Evolutionary conservation across 1,140 invertebrate species (phyloP).

Genomic region (Andrena cerasifolii): DNA sequence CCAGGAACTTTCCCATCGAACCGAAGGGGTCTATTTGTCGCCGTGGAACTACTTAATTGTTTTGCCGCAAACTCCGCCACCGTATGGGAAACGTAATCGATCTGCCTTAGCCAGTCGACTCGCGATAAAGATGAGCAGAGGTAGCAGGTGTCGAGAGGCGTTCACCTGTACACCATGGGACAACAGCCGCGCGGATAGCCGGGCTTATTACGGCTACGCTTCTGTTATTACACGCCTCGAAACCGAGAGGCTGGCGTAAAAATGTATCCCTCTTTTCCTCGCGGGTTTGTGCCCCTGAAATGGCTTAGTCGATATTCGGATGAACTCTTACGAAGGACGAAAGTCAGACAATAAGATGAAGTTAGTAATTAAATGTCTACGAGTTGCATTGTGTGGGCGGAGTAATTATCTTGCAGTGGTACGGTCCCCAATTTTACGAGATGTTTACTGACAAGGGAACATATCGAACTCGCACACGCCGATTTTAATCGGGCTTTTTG

Average conservation of each 20-base stretch:
- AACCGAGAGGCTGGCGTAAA: slow-evolving; percentile 3
- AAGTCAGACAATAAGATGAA: background rate
- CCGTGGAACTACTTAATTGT: background rate
- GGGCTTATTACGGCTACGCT: slow-evolving; percentile 43
- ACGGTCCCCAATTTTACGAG: no score
- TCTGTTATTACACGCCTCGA: slow-evolving; percentile 25
- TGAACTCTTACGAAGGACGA: background rate
- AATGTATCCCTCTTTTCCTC: slow-evolving; percentile 12
- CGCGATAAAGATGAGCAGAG: slow-evolving; percentile 64
- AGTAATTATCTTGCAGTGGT: background rate
- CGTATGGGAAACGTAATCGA: slow-evolving; percentile 53
- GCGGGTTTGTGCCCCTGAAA: background rate
- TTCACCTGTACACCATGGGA: slow-evolving; percentile 54
- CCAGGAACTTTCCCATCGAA: background rate
- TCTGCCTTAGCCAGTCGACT: slow-evolving; percentile 43
- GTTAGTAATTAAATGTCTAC: background rate
- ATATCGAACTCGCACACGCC: no score
- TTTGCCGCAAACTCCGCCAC: background rate
- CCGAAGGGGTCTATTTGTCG: background rate
- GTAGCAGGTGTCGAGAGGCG: slow-evolving; percentile 62
- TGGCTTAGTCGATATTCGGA: background rate
- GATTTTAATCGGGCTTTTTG: no score
- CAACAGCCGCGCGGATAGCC: slow-evolving; percentile 30
- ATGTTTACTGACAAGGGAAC: no score
- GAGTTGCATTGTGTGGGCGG: background rate